Percentiles rank a stretch among this genome's conserved stretches.
phyloP scores from a whole-genome alignment of 2,113 vertebrate genomes.

The Synchiropus splendidus region DNA sequence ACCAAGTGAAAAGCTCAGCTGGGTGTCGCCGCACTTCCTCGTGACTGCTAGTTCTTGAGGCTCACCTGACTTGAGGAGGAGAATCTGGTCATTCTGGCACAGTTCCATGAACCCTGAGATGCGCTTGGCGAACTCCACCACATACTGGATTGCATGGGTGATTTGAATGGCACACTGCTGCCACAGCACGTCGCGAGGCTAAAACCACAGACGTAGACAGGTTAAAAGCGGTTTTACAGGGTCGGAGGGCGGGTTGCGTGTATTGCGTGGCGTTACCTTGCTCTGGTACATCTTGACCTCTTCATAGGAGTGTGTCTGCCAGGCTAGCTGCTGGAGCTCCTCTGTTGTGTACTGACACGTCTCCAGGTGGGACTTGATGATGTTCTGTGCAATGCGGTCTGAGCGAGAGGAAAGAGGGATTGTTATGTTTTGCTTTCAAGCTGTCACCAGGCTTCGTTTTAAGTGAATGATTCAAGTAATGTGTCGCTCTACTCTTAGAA shows the following conservation, averaged over 20 bases:
- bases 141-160: conserved; percentile 97
- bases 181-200: conserved; percentile 94
- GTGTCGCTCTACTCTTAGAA: too few species aligned
- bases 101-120: conserved; percentile 99
- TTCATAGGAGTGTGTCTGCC: conserved; percentile 97
- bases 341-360: conserved; percentile 97
- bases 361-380: conserved; percentile 98
- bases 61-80: conserved; percentile 97
- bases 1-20: background rate
- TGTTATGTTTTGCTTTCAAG: background rate
- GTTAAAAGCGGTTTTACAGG: background rate
- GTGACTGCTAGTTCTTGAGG: background rate
- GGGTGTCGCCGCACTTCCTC: background rate
- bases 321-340: conserved; percentile 93
- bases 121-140: conserved; percentile 97
- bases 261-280: conserved; percentile 74
- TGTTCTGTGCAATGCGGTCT: conserved; percentile 99
- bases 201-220: conserved; percentile 16
- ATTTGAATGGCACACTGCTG: conserved; percentile 99
- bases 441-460: too few species aligned
- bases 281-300: conserved; percentile 98
- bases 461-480: too few species aligned
- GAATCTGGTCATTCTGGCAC: conserved; percentile 98
- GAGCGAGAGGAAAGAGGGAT: conserved; percentile 12
- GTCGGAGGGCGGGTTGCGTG: background rate